Evolutionary conservation across 2,797 vertebrate species (phyloP).

Genomic region (Pantherophis alleghaniensis): DNA sequence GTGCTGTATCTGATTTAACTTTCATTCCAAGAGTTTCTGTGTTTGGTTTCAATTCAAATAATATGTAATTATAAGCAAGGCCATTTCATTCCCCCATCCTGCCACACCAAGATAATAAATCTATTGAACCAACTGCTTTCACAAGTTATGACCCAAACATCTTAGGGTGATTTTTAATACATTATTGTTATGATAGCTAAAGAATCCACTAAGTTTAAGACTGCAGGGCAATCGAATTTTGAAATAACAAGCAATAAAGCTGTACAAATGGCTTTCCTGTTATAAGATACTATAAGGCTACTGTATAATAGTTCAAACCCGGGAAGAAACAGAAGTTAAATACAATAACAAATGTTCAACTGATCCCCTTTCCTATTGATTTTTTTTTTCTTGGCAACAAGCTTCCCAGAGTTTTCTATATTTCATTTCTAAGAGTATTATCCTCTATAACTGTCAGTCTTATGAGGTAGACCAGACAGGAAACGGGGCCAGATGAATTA

Average conservation of each 20-base stretch:
- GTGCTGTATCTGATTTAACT: neutral
- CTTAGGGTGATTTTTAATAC: neutral
- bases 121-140: neutral
- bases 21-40: neutral
- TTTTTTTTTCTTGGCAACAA: neutral
- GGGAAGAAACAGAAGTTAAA: neutral
- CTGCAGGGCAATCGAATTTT: neutral
- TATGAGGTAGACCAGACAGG: neutral
- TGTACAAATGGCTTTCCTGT: neutral
- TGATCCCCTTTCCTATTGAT: neutral
- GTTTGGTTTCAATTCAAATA: neutral
- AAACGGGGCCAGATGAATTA: neutral
- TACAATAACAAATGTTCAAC: slow-evolving; percentile 5
- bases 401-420: neutral
- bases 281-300: neutral
- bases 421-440: slow-evolving; percentile 6
- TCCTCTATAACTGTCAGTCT: neutral
- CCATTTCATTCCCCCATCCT: neutral
- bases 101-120: neutral
- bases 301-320: neutral
- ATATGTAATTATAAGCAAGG: neutral
- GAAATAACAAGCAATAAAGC: neutral
- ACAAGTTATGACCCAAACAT: neutral
- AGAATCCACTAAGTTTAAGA: neutral
- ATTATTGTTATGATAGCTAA: neutral